phyloP scores from a whole-genome alignment of 2,888 invertebrate species.

The Vesta saturnalis region DNA sequence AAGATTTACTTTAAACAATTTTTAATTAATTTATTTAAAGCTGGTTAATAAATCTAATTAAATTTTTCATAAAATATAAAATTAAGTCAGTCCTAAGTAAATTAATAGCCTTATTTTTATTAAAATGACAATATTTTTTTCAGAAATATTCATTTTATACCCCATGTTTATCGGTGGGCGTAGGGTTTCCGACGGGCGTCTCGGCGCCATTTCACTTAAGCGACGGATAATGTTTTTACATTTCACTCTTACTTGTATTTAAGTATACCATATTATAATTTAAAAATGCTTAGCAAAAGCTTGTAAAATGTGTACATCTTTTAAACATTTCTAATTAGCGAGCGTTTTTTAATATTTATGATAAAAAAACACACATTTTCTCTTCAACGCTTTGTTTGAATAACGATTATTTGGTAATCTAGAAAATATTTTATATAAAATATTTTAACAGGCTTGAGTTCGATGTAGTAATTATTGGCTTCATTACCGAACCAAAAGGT shows the following conservation, averaged over 20 bases:
- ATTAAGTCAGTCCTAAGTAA: constrained; percentile 19
- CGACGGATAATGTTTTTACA: constrained; percentile 20
- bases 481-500: not conserved
- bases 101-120: constrained; percentile 13
- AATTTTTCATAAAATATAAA: constrained; percentile 2
- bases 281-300: too few species aligned
- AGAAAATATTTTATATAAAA: not conserved
- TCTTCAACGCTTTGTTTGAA: too few species aligned
- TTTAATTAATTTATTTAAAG: not conserved
- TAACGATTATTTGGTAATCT: not conserved
- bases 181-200: constrained; percentile 27
- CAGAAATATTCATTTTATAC: constrained; percentile 1
- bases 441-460: not conserved
- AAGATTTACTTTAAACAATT: not conserved
- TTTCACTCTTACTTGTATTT: not conserved
- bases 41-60: not conserved
- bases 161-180: constrained; percentile 7
- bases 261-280: not conserved
- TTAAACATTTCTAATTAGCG: too few species aligned
- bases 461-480: not conserved
- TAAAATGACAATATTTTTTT: not conserved
- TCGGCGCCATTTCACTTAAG: constrained; percentile 29
- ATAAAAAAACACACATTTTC: not conserved
- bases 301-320: too few species aligned
- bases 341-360: too few species aligned